These are phyloP conservation scores for Poicephalus meyeri DNA, from an alignment of 2,113 vertebrate genomes.

Conservation along the genomic window DNA sequence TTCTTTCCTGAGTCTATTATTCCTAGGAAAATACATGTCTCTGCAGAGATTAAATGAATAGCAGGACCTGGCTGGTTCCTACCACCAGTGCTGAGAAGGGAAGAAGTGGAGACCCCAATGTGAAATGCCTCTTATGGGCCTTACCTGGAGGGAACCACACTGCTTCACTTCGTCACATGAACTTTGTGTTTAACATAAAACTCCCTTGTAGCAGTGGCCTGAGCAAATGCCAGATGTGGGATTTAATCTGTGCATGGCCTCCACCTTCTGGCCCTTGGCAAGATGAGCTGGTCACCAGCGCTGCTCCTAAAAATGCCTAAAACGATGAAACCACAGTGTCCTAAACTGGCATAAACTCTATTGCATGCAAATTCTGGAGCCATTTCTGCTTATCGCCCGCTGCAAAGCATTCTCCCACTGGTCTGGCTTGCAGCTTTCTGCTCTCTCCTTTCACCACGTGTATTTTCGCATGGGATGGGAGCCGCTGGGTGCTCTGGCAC, in stretches of 20 bases:
- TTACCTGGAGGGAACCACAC: background rate
- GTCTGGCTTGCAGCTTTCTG: background rate
- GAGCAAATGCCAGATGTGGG: background rate
- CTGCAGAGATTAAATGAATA: background rate
- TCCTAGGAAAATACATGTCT: background rate
- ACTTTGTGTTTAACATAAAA: background rate
- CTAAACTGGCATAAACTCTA: background rate
- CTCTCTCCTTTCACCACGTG: background rate
- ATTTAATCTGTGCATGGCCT: background rate
- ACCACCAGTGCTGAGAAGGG: background rate
- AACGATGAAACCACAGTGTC: background rate
- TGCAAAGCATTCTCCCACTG: background rate
- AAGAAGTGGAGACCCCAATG: background rate
- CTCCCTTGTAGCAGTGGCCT: background rate
- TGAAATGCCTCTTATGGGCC: background rate
- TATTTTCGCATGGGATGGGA: background rate
- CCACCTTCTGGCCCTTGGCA: background rate
- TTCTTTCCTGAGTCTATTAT: background rate
- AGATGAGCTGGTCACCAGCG: background rate
- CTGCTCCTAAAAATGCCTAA: background rate
- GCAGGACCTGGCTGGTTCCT: background rate
- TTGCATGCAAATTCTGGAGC: rapidly evolving
- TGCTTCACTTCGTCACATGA: background rate
- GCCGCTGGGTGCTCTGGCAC: rapidly evolving
- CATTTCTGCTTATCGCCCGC: background rate